These are phyloP conservation scores for Gambusia holbrooki DNA, from an alignment of 2,113 vertebrate genomes.

Conservation along the genomic window DNA sequence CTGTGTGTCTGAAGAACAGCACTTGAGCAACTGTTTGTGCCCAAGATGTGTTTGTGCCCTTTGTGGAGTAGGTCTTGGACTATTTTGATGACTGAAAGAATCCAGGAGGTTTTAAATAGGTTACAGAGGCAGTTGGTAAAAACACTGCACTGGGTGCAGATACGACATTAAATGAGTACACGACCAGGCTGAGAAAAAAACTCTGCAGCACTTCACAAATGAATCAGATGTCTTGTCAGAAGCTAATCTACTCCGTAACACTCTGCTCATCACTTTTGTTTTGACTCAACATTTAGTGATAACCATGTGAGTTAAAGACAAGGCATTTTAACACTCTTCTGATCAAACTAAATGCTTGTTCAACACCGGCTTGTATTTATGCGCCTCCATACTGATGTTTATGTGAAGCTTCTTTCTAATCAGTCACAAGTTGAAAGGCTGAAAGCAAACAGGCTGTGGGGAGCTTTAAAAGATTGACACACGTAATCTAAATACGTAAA, in stretches of 20 bases:
- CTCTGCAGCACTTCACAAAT: neutral
- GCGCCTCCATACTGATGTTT: neutral
- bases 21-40: neutral
- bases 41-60: neutral
- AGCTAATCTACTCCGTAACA: neutral
- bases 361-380: neutral
- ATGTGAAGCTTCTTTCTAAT: slow-evolving; percentile 21
- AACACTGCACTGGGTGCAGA: neutral
- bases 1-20: neutral
- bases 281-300: neutral
- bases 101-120: neutral
- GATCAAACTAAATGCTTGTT: neutral
- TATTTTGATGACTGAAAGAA: neutral
- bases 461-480: neutral
- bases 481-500: neutral
- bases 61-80: too few relatives aligned
- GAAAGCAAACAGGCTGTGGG: neutral
- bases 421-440: slow-evolving; percentile 29
- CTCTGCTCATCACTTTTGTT: neutral
- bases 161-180: neutral
- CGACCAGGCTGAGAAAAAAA: too few relatives aligned
- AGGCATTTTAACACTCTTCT: neutral
- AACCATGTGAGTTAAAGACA: neutral
- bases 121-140: neutral
- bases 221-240: neutral